Conservation (phyloP, 2,113 vertebrate species). For the Montifringilla adamsi region DNA sequence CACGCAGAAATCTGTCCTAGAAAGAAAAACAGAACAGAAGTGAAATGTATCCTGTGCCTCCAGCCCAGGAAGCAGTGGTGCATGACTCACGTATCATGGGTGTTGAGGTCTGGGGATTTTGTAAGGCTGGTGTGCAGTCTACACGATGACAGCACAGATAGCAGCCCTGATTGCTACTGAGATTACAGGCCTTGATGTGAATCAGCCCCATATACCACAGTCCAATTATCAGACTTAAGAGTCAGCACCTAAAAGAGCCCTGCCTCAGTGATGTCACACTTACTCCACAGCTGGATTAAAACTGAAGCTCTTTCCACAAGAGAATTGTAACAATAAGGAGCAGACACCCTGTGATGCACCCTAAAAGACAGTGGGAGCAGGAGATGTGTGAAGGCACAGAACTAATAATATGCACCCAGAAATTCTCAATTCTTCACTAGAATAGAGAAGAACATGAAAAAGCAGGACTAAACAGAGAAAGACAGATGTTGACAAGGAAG, state of each 20-base stretch:
- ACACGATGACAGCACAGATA: background rate
- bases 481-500: background rate
- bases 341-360: background rate
- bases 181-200: background rate
- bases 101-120: background rate
- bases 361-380: background rate
- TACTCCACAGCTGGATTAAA: background rate
- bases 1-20: conserved; percentile 98
- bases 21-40: conserved; percentile 56
- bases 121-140: background rate
- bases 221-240: background rate
- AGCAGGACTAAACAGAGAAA: background rate
- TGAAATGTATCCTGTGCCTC: conserved; percentile 21
- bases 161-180: background rate
- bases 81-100: background rate
- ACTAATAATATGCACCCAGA: background rate
- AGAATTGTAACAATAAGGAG: background rate
- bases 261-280: background rate
- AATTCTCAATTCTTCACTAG: background rate
- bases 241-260: background rate
- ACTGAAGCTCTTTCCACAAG: background rate
- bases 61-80: background rate
- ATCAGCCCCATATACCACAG: background rate
- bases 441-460: background rate
- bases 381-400: background rate